Base-by-base conservation (phyloP, 1,140 invertebrate species). In the Ylistrum balloti region DNA sequence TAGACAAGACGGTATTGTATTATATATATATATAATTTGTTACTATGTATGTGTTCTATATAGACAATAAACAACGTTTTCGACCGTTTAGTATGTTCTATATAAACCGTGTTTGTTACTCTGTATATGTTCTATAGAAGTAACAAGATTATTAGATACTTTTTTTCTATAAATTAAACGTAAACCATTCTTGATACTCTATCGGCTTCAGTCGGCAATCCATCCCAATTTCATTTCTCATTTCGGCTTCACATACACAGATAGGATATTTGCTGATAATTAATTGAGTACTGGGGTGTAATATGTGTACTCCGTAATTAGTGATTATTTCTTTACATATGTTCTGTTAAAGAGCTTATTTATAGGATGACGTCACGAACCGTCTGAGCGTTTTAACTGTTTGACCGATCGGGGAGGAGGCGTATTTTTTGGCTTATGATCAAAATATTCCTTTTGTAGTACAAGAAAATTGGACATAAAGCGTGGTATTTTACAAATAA, bases 391-490 rank as follows among this genome's bases (percentile, higher is more conserved):
- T 74, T 74, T 74, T 17, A 74, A 74, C 56, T 11, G 56, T 74
- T 74, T 74, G 56, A 74, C 56, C 56, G 56, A 74, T 74, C 10
- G 41, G 56, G 56, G n/a, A 74, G 11, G 56, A 28, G 56, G 56
- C 56, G 56, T 74, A 28, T 74, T 28, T 45, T 74, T 74, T 74
- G 56, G 56, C 56, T n/a, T 74, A 9, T 74, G 56, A 74, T 74
- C 56, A 74, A 74, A n/a, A 74, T 74, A 28, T 74, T 74, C 56
- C 56, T 74, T 74, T 74, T 74, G 56, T 74, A 74, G 56, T 74
- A 74, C 56, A n/a, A 74, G 56, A 74, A 74, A 74, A 74, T 74
- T 74, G 56, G 56, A 74, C 56, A 74, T 74, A 74, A 74, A 74
- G 28, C 5, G 22, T 28, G 22, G 56, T 1, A 74, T 74, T n/a